These are phyloP conservation scores for Fregata magnificens DNA, from an alignment of 2,113 vertebrate species.

Conservation along the genomic window DNA sequence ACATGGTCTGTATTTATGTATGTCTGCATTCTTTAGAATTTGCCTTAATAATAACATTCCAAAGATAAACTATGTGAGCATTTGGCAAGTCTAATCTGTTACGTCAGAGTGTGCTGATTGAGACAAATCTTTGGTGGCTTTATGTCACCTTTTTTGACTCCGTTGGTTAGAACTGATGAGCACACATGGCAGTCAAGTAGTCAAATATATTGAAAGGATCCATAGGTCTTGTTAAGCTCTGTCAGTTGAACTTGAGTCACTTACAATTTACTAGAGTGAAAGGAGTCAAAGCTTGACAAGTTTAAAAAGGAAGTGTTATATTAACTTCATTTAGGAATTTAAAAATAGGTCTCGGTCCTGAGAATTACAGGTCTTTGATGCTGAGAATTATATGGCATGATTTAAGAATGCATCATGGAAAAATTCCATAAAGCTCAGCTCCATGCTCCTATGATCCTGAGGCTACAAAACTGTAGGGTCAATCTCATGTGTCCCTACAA, in stretches of 20 bases:
- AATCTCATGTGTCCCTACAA: too few species aligned
- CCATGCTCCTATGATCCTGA: not conserved
- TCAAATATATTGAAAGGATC: not conserved
- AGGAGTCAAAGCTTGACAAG: not conserved
- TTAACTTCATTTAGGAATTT: not conserved
- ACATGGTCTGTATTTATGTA: not conserved
- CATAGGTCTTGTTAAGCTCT: not conserved
- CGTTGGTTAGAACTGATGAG: not conserved
- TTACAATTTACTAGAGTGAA: not conserved
- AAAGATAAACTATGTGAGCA: not conserved
- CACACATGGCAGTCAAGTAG: not conserved
- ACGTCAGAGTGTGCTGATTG: not conserved
- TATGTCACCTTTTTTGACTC: not conserved
- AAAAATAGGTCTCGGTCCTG: not conserved
- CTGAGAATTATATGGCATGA: not conserved
- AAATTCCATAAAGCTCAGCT: not conserved
- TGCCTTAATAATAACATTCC: not conserved
- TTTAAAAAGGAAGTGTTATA: not conserved
- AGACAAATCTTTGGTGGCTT: not conserved
- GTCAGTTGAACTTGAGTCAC: not conserved
- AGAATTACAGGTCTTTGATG: not conserved
- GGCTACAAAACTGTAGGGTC: not conserved
- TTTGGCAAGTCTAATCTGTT: not conserved
- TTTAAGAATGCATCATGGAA: not conserved
- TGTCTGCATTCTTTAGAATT: not conserved